Evolutionary conservation across 2,797 vertebrate genomes (phyloP).

Genomic region (Sebastes oblongus): DNA sequence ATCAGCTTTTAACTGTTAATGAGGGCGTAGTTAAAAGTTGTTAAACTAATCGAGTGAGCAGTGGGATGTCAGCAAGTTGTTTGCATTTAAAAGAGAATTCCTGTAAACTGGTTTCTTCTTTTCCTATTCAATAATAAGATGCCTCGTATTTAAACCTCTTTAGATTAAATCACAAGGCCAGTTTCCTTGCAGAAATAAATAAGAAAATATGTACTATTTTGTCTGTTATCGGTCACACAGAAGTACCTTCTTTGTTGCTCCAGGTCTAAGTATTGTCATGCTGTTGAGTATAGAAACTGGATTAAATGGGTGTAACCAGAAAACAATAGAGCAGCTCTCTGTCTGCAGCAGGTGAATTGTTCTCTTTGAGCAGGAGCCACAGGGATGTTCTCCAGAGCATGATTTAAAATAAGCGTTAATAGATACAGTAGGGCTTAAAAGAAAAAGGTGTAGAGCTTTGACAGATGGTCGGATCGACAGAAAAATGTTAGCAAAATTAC

Average conservation of each 20-base stretch:
- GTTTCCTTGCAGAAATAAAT: neutral
- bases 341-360: slow-evolving; percentile 67
- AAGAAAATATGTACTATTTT: neutral
- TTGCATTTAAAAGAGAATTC: neutral
- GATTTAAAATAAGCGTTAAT: neutral
- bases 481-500: no score
- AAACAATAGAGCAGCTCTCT: slow-evolving; percentile 74
- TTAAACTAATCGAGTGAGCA: neutral
- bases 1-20: neutral
- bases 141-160: neutral
- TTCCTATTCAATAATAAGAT: neutral
- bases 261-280: neutral
- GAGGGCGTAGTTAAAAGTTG: neutral
- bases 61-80: neutral
- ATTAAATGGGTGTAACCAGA: neutral
- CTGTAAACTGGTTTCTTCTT: neutral
- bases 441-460: no score
- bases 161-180: neutral
- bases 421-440: no score
- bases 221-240: neutral
- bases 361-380: slow-evolving; percentile 14
- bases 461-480: no score
- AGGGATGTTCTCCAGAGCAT: neutral
- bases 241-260: rapidly evolving
- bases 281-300: neutral